Evolutionary conservation across 2,113 vertebrate species (phyloP).

Genomic region (Sander vitreus): DNA sequence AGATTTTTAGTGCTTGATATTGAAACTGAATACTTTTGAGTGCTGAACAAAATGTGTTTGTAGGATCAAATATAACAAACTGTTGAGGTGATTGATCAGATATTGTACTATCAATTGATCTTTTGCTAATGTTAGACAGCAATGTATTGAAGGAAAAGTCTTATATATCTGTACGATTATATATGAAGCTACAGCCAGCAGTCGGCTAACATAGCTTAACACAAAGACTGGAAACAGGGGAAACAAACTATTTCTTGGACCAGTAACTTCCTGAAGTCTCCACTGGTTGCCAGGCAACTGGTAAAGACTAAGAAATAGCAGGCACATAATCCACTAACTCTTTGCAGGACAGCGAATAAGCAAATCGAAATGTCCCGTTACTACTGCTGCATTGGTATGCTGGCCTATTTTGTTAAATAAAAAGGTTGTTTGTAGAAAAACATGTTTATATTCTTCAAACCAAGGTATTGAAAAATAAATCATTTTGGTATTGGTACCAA

Average conservation of each 20-base stretch:
- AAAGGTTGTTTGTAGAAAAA: not conserved
- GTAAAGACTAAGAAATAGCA: not conserved
- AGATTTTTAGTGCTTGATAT: not conserved
- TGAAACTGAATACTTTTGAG: not conserved
- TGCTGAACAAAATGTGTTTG: not conserved
- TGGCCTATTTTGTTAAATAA: not conserved
- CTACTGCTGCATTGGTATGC: not conserved
- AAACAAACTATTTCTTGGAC: not conserved
- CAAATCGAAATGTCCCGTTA: no score
- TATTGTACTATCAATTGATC: not conserved
- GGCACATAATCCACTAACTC: not conserved
- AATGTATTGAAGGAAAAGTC: not conserved
- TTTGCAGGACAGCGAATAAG: no score
- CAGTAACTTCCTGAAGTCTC: not conserved
- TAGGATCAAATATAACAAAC: not conserved
- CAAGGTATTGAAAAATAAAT: not conserved
- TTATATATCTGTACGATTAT: no score
- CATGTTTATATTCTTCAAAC: not conserved
- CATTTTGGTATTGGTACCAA: not conserved
- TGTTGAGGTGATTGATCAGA: not conserved
- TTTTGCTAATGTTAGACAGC: not conserved
- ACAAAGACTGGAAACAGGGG: not conserved
- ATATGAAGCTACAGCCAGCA: not conserved
- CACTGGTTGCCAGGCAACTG: constrained; percentile 23
- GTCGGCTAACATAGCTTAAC: not conserved